phyloP scores from a whole-genome alignment of 2,888 invertebrate genomes.

The Dryocosmus kuriphilus region DNA sequence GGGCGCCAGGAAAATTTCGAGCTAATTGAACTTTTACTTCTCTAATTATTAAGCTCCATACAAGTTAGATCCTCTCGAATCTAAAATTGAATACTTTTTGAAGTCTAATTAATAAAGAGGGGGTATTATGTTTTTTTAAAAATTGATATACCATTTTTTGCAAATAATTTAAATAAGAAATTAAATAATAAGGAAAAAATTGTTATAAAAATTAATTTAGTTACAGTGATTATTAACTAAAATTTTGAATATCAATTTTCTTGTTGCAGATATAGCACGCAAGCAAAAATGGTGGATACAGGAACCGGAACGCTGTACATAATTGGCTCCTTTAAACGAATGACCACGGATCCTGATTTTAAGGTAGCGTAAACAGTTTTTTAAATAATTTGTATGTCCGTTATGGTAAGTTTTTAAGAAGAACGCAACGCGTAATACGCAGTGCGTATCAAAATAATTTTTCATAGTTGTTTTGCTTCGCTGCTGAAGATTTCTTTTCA shows the following conservation, averaged over 20 bases:
- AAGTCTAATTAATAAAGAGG: too few relatives aligned
- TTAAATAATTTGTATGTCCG: background rate
- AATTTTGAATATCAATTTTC: slow-evolving; percentile 40
- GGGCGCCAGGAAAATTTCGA: background rate
- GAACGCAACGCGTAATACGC: too few relatives aligned
- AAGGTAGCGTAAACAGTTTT: slow-evolving; percentile 84
- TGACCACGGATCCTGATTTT: slow-evolving; percentile 86
- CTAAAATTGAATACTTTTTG: background rate
- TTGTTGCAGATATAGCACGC: slow-evolving; percentile 84
- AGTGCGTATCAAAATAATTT: too few relatives aligned
- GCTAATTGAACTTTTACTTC: background rate
- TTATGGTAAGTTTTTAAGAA: too few relatives aligned
- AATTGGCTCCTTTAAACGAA: slow-evolving; percentile 88
- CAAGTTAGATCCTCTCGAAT: background rate
- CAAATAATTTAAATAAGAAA: too few relatives aligned
- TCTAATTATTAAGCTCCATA: background rate
- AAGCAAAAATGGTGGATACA: slow-evolving; percentile 89
- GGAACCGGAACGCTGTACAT: slow-evolving; percentile 89
- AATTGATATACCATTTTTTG: too few relatives aligned
- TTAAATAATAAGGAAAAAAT: too few relatives aligned
- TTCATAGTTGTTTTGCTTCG: too few relatives aligned
- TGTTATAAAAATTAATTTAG: too few relatives aligned
- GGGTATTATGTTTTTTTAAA: too few relatives aligned
- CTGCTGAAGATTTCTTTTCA: too few relatives aligned
- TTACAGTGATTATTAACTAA: background rate